Base-by-base conservation (phyloP, 1,140 invertebrate species). In the Danaus plexippus region DNA sequence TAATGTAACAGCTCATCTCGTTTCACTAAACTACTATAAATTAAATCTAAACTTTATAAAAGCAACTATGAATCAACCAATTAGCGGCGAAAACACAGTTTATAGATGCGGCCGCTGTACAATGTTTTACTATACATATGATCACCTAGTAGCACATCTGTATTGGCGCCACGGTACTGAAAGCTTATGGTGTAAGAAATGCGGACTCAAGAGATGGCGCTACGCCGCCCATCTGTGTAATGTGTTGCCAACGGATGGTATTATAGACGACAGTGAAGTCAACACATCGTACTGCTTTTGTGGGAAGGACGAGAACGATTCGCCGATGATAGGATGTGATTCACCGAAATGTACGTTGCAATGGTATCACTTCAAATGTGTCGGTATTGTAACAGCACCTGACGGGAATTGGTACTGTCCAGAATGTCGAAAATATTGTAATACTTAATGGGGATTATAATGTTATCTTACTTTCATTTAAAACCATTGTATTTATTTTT, bases 131-230 rank as follows among this genome's bases (percentile, higher is more conserved):
- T 63, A 63, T 12, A 58, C 73, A 9, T 77, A 77, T 46, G 71
- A 76, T 52, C 61, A 56, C 11, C 58, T 76, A 48, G 54, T 77
- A 1, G 70, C 71, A 32, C 76, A 79, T 64, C 50, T 79, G 44
- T 77, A 71, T 54, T 80, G 77, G 75, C 64, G 77, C 9, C 77
- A 80, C 44, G 75, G 73, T 9, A 77, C 73, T 0, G 75, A 77
- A 52, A 77, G 75, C 43, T 12, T 61, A n/a, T 64, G 55, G 43
- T 80, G 77, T 51, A 65, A 63, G 15, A 57, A 63, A 47, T 80
- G 77, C 22, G 49, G 49, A 5, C 43, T 80, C 32, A 74, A 69
- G 47, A 58, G 62, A 9, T 77, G 75, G 75, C 43, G 18, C 8
- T 74, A 59, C 42, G 74, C 74, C 8, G 62, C 57, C 9, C 76